A percentile compares a stretch with the other conserved stretches of the same genome.
Conservation (phyloP, 2,888 invertebrate genomes). For the Entomobrya multifasciata region DNA sequence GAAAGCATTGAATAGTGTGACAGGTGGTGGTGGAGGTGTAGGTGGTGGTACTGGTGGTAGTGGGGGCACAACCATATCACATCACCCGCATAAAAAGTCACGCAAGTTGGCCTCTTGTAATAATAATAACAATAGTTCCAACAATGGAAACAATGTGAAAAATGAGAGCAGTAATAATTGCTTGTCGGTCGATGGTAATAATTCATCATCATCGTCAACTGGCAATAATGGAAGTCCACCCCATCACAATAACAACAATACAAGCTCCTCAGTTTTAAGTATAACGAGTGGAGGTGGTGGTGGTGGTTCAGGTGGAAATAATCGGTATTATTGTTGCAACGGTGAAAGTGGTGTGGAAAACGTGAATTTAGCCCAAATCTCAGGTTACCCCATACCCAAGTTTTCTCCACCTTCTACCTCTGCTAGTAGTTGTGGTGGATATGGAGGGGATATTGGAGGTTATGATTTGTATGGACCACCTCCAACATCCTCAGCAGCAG, state of each 20-base stretch:
- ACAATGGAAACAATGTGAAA: conserved; percentile 29
- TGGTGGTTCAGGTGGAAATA: conserved; percentile 7
- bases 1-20: conserved; percentile 49
- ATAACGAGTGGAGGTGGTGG: conserved; percentile 52
- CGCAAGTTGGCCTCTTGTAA: conserved; percentile 46
- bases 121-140: conserved; percentile 40
- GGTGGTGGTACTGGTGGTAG: conserved; percentile 32
- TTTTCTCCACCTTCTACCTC: conserved; percentile 40
- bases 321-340: conserved; percentile 62
- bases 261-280: conserved; percentile 61
- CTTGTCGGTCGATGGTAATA: conserved; percentile 26
- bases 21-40: neutral
- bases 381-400: conserved; percentile 59
- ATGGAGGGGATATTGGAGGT: conserved; percentile 8
- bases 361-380: conserved; percentile 22
- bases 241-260: conserved; percentile 19
- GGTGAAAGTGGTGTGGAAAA: conserved; percentile 38
- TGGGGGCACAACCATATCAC: conserved; percentile 30
- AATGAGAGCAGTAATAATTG: conserved; percentile 55
- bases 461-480: conserved; percentile 64
- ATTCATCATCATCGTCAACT: neutral
- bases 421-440: conserved; percentile 17
- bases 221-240: conserved; percentile 33
- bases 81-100: conserved; percentile 62
- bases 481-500: conserved; percentile 43